Conservation (phyloP, 1,140 invertebrate genomes). For the Tetramorium parvispinum region DNA sequence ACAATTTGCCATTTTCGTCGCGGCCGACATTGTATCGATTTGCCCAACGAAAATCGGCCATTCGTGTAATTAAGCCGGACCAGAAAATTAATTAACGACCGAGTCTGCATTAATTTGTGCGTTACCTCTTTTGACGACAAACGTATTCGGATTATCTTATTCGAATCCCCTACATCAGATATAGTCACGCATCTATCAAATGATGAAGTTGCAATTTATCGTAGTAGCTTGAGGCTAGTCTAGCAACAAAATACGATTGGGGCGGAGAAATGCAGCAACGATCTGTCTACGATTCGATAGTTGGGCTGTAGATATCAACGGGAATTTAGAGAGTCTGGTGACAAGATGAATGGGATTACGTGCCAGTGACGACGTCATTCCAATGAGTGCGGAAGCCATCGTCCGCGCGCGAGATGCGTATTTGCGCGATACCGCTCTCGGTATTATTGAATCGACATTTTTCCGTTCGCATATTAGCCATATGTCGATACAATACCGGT, state of each 20-base stretch:
- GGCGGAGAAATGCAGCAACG: background rate
- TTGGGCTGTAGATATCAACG: conserved; percentile 36
- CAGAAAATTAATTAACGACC: background rate
- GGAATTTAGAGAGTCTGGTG: conserved; percentile 62
- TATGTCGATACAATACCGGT: conserved; percentile 39
- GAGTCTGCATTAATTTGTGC: conserved; percentile 1
- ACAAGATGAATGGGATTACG: conserved; percentile 69
- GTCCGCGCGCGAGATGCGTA: conserved; percentile 50
- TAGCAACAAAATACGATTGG: conserved; percentile 8
- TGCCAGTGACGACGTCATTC: conserved; percentile 58
- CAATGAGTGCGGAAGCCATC: conserved; percentile 1
- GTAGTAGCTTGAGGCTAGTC: background rate
- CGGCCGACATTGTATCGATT: background rate
- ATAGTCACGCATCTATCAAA: background rate
- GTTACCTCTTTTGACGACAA: background rate
- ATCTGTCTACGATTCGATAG: conserved; percentile 12
- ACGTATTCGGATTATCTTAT: background rate
- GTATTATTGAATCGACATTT: conserved; percentile 54
- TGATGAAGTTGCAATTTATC: conserved; percentile 4
- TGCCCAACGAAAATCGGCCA: background rate
- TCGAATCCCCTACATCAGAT: background rate
- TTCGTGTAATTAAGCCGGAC: conserved; percentile 1
- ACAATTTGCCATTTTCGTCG: background rate
- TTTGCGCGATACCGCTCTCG: conserved; percentile 52
- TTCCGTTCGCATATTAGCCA: conserved; percentile 31